Evolutionary conservation across 2,888 invertebrate genomes (phyloP), one percentile per base, ranked within the genome.

Genomic region (Drosophila barbarae): DNA sequence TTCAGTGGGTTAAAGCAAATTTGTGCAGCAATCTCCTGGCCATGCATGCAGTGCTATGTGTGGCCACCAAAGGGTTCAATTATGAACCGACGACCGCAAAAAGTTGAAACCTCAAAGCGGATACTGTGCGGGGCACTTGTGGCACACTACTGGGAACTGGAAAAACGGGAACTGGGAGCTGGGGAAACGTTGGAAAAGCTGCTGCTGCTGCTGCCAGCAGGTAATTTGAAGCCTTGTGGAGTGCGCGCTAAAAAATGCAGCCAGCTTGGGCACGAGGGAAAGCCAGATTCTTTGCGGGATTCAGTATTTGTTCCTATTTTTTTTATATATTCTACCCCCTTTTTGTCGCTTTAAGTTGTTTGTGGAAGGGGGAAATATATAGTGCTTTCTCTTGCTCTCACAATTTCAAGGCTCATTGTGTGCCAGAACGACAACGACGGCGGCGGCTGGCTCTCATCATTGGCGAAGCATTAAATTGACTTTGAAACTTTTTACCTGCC

Each of bases 371-470:
- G 39, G 26, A 2, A 18, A 1, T 30, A 13, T 39, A 23, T 15
- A 36, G 42, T 26, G 50, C 30, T 42, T 32, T 60, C 39, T 8
- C 50, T 46, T 67, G 56, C 49, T 38, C 38, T 42, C 54, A 61
- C 68, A 79, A 80, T 79, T 79, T 79, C 79, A 79, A 81, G 79
- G 84, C 76, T 79, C 79, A 79, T 81, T 79, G 76, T 79, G 78
- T 64, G 34, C 41, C 49, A 34, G 35, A 5, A 46, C 46, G 46
- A 42, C 47, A 42, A 28, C 18, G 30, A 12, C 46, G 46, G 35
- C 18, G 30, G 18, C 46, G 46, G 35, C 36, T 50, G 47, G 57
- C 58, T 71, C 54, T 58, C 58, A 69, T 59, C 66, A 71, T 80
- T 72, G 78, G 71, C 54, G 81, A 73, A 75, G 68, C 79, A 79